phyloP scores from a whole-genome alignment of 2,113 vertebrate genomes.

The Raja brachyura region DNA sequence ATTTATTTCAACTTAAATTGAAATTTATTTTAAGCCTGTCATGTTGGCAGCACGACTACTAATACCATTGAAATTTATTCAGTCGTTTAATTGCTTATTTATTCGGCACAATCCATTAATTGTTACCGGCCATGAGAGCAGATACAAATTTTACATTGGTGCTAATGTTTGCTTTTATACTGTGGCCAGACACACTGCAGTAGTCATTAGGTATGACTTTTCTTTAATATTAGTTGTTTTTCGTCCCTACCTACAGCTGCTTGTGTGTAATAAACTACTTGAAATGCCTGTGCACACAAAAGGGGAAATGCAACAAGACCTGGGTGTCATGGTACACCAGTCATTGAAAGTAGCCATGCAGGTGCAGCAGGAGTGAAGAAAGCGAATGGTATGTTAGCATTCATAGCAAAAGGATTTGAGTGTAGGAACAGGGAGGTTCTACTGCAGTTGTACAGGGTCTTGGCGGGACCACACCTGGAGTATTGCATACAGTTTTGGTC shows the following conservation, averaged over 20 bases:
- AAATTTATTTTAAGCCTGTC: not conserved
- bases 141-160: not conserved
- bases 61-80: not conserved
- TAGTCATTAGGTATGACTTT: not conserved
- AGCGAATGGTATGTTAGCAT: no score
- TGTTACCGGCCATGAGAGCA: not conserved
- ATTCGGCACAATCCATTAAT: not conserved
- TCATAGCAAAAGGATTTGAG: no score
- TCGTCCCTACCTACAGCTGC: not conserved
- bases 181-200: not conserved
- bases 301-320: no score
- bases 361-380: no score
- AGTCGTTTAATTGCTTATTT: not conserved
- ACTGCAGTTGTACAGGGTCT: no score
- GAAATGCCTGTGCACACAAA: no score
- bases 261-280: no score
- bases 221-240: not conserved
- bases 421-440: no score
- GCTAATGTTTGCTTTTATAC: not conserved
- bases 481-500: no score
- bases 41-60: not conserved
- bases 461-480: no score
- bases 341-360: no score
- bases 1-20: not conserved
- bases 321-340: no score